Percentiles rank a stretch among this genome's conserved stretches.
These are phyloP conservation scores for Papilio aristodemus DNA, from an alignment of 1,140 invertebrate genomes.

Conservation along the genomic window DNA sequence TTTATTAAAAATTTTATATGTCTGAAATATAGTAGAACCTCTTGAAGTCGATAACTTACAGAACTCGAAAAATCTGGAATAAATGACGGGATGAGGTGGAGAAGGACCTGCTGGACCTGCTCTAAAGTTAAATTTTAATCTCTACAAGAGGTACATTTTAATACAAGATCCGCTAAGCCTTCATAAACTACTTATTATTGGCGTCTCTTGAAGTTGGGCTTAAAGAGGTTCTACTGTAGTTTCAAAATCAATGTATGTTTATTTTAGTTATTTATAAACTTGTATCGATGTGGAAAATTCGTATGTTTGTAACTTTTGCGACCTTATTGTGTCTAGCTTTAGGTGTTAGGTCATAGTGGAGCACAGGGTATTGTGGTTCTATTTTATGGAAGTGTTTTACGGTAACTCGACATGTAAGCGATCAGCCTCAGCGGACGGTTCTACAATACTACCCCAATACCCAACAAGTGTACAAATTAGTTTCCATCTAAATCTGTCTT, in stretches of 20 bases:
- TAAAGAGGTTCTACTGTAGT: too few relatives aligned
- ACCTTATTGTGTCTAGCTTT: constrained; percentile 75
- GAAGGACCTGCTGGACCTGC: too few relatives aligned
- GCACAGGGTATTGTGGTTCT: constrained; percentile 80
- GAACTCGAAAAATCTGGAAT: too few relatives aligned
- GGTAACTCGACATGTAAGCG: constrained; percentile 69
- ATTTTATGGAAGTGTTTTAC: constrained; percentile 73
- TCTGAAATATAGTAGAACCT: too few relatives aligned
- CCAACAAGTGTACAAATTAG: constrained; percentile 67
- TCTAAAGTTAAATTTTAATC: too few relatives aligned
- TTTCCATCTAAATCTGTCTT: constrained; percentile 70
- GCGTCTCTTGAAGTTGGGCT: too few relatives aligned
- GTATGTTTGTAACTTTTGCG: constrained; percentile 68
- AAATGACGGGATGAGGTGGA: too few relatives aligned
- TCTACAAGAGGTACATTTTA: too few relatives aligned
- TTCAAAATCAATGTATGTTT: constrained; percentile 14
- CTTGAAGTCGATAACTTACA: too few relatives aligned
- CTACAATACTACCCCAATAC: constrained; percentile 79
- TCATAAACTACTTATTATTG: too few relatives aligned
- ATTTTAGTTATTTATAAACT: constrained; percentile 24
- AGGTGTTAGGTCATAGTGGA: constrained; percentile 75
- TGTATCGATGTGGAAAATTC: constrained; percentile 48
- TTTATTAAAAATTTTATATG: constrained; percentile 6
- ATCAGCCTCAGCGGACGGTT: constrained; percentile 60
- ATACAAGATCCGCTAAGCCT: too few relatives aligned